Percentiles rank a stretch among this genome's conserved stretches.
Conservation (phyloP, 2,888 invertebrate genomes). For the Harpagoxenus sublaevis region DNA sequence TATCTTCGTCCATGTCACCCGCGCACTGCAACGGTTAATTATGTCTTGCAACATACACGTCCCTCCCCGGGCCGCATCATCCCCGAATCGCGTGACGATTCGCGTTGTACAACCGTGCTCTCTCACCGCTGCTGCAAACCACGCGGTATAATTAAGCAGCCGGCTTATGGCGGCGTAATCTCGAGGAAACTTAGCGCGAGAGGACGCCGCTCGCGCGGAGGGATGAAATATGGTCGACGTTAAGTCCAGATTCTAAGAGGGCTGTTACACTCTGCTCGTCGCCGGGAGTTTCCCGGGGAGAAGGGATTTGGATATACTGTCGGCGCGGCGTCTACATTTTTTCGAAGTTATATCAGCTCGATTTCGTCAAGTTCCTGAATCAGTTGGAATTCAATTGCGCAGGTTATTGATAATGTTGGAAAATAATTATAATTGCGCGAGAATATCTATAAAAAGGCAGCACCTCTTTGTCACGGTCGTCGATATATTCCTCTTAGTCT, state of each 20-base stretch:
- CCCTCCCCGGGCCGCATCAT: not conserved
- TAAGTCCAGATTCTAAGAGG: slow-evolving; percentile 55
- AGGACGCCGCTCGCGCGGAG: slow-evolving; percentile 37
- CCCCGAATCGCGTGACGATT: slow-evolving; percentile 31
- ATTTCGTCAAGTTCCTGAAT: not conserved
- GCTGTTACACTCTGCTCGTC: slow-evolving; percentile 29
- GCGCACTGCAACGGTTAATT: slow-evolving; percentile 48
- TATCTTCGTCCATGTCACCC: slow-evolving; percentile 40
- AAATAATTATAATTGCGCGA: not conserved
- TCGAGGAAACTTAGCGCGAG: slow-evolving; percentile 77
- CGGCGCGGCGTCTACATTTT: not conserved
- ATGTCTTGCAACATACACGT: slow-evolving; percentile 14
- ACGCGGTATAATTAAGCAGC: slow-evolving; percentile 80
- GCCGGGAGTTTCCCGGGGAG: not conserved
- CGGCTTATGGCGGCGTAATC: slow-evolving; percentile 80
- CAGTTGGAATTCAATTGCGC: not conserved
- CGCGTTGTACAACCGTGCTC: slow-evolving; percentile 50
- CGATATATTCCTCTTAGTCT: not conserved
- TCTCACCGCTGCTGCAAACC: slow-evolving; percentile 35
- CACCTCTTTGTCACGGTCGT: not conserved
- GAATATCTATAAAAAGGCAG: not conserved
- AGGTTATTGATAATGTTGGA: not conserved
- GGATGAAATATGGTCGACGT: slow-evolving; percentile 52
- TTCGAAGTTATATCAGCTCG: not conserved
- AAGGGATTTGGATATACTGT: not conserved